Evolutionary conservation across 2,113 vertebrate genomes (phyloP).

Genomic region (Prolemur simus): DNA sequence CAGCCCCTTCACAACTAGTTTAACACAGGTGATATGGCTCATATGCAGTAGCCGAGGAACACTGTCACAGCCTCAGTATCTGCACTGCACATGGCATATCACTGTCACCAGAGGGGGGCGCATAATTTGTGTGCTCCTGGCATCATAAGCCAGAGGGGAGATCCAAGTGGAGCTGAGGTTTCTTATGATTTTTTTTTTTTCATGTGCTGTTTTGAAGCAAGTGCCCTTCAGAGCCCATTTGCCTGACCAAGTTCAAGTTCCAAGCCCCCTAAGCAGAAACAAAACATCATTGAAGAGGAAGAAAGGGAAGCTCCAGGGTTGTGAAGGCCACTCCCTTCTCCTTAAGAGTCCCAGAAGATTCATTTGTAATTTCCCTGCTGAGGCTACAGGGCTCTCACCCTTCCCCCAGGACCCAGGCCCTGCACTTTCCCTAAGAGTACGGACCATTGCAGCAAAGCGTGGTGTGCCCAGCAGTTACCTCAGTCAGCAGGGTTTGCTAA

Average conservation of each 20-base stretch:
- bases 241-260: background rate
- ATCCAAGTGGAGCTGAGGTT: background rate
- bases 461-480: background rate
- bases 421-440: background rate
- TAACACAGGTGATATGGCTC: background rate
- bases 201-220: background rate
- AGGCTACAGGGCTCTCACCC: background rate
- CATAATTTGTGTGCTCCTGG: too few species aligned
- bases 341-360: background rate
- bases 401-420: background rate
- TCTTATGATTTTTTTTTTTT: background rate
- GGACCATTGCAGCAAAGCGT: background rate
- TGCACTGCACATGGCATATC: background rate
- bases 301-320: background rate
- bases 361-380: background rate
- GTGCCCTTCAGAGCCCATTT: background rate
- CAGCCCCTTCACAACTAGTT: background rate
- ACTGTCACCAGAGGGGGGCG: background rate
- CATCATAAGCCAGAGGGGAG: background rate
- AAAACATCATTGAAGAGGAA: background rate
- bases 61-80: background rate
- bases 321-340: background rate
- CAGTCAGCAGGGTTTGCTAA: background rate
- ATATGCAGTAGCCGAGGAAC: accelerated
- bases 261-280: background rate